Conservation (phyloP, 2,113 vertebrate genomes). For the Marmota flaviventris region DNA sequence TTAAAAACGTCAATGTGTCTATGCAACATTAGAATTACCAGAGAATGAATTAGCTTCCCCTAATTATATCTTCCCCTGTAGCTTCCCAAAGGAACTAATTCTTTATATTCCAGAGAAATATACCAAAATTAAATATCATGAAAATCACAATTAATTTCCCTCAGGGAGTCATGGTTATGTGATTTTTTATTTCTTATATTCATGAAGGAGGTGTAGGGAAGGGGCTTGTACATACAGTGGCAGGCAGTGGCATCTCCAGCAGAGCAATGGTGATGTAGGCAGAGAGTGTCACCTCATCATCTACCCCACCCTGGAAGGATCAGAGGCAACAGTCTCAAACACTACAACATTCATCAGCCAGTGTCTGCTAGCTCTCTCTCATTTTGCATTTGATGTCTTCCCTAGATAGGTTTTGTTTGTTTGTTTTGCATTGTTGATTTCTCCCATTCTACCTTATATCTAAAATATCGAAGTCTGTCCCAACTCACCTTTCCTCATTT, state of each 20-base stretch:
- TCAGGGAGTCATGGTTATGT: not conserved
- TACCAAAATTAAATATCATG: not conserved
- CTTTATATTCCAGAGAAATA: not conserved
- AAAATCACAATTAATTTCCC: not conserved
- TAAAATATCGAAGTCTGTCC: not conserved
- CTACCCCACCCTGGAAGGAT: conserved; percentile 76
- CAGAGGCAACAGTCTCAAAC: conserved; percentile 1
- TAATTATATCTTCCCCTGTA: not conserved
- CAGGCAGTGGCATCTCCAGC: conserved; percentile 73
- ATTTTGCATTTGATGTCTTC: not conserved
- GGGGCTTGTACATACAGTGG: conserved; percentile 59
- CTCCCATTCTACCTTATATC: not conserved
- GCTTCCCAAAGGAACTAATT: not conserved
- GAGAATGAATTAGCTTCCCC: too few relatives aligned
- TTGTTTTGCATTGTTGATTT: not conserved
- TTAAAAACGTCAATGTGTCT: not conserved
- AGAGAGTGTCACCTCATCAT: conserved; percentile 74
- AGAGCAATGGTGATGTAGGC: conserved; percentile 79
- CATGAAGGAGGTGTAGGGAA: not conserved
- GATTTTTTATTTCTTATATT: not conserved
- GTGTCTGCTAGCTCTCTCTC: not conserved
- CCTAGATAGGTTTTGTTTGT: not conserved
- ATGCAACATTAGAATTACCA: rapidly evolving
- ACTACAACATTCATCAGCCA: not conserved
- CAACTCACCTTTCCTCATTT: not conserved